A percentile compares a stretch with the other conserved stretches of the same genome.
Conservation (phyloP, 1,140 invertebrate species). For the Scylla paramamosain region DNA sequence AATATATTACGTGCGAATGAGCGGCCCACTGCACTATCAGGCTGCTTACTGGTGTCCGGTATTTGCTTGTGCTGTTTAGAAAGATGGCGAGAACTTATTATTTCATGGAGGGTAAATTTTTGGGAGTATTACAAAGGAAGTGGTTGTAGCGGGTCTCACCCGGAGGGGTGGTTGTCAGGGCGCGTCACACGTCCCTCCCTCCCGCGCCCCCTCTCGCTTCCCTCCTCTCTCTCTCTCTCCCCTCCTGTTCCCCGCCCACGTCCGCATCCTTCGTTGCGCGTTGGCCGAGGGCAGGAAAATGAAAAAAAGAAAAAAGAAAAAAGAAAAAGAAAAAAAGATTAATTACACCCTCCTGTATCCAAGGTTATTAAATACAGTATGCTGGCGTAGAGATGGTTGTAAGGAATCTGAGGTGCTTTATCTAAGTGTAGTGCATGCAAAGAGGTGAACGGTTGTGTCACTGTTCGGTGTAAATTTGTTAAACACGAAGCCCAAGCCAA, state of each 20-base stretch:
- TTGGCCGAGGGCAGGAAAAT: conserved; percentile 74
- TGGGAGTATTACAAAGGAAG: conserved; percentile 32
- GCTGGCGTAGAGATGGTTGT: not conserved
- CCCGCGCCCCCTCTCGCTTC: conserved; percentile 32
- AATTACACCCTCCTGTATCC: conserved; percentile 39
- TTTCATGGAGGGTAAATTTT: conserved; percentile 27
- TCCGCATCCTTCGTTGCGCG: conserved; percentile 73
- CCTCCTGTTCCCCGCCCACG: conserved; percentile 69
- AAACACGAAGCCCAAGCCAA: conserved; percentile 72
- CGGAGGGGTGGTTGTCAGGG: conserved; percentile 52
- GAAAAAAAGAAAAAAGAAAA: conserved; percentile 61
- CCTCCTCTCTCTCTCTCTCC: conserved; percentile 22
- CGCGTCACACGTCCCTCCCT: conserved; percentile 62
- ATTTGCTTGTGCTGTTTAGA: not conserved
- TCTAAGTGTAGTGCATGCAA: not conserved
- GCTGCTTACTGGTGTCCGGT: not conserved
- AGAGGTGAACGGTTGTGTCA: not conserved
- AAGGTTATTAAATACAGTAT: conserved; percentile 48
- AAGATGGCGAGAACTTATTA: not conserved
- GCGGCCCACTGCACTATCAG: not conserved
- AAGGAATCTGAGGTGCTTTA: not conserved
- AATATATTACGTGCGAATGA: conserved; percentile 50
- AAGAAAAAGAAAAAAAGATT: conserved; percentile 38
- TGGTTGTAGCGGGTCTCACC: not conserved
- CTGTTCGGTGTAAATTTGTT: conserved; percentile 29